Evolutionary conservation across 2,888 invertebrate genomes (phyloP), one percentile per base, ranked within the genome.

Genomic region (Asteroscopus sphinx): DNA sequence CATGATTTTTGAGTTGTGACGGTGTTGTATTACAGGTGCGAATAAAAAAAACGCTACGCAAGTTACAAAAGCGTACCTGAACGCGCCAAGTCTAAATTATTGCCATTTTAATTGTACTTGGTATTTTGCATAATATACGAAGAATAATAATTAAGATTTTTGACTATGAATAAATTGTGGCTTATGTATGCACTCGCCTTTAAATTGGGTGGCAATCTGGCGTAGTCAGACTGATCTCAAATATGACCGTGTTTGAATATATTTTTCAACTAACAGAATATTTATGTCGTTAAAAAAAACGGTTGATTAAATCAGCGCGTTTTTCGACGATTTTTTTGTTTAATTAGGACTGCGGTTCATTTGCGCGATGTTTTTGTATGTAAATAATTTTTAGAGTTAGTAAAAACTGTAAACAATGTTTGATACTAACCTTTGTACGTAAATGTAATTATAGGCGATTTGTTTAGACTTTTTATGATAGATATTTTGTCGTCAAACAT

Each of bases 141-240:
- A 69, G 42, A 64, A 45, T 68, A 69, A 65, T 70, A 48, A 63
- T 73, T 71, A 66, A 67, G 67, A 11, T 73, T 73, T 60, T 62
- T 66, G n/a, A 68, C 58, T 63, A 60, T 61, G 35, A 47, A 60
- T 61, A 30, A 47, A 35, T 53, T 59, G 64, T 74, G 61, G 72
- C 76, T 73, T 74, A 48, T 36, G 30, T 63, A 33, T 59, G 49
- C 69, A 72, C 73, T 40, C 66, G 64, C 58, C 66, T 68, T 73
- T 55, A 47, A 41, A 68, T 54, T 80, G 71, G 83, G 90, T 91
- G 92, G 93, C 90, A 91, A 89, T 82, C 71, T 69, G 76, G 79
- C 53, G 46, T 82, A 86, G 87, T 87, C 83, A 77, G 69, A 76
- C 76, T 87, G 88, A 88, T 88, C 88, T 88, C 88, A 87, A 62